Evolutionary conservation across 1,140 invertebrate genomes (phyloP), one percentile per base, ranked within the genome.

Genomic region (Drosophila insularis): DNA sequence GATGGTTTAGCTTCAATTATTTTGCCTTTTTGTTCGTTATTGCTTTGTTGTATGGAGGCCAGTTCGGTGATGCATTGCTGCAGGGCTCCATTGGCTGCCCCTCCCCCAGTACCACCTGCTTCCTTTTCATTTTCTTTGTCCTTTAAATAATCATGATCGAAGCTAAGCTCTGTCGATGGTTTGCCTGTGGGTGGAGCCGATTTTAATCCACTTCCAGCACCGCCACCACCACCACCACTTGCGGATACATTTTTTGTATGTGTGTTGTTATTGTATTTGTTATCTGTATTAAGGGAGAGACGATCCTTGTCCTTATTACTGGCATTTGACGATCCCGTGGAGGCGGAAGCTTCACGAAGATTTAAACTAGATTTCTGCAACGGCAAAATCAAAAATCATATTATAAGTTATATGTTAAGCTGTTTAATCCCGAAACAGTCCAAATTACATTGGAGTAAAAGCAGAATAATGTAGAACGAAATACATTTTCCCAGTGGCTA

Each of bases 31-130:
- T 85, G 70, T 85, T 78, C 68, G 74, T 67, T 76, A 64, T 54
- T 13, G 74, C 72, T 39, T 89, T 89, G 63, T 58, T 89, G 63
- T 37, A 90, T 85, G 35, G 90, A 91, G n/a, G 93, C 95, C 70
- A 95, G 78, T 87, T 95, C 95, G 70, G 93, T 95, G 67, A 95
- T 94, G 78, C 94, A 95, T 90, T 95, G 94, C 61, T 92, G 87
- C 31, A 92, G 64, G 6, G 91, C 91, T 11, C 91, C 91, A 64
- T 92, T 90, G 43, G 43, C 43, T 50, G 43, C 43, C 2, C n/a
- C 43, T 50, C 43, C 43, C 7, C 43, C 43, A 21, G 2, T 17
- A 19, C 14, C n/a, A 7, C 17, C 43, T 4, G 76, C 63, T 35
- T 91, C 89, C 74, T 91, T 91, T 60, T 91, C 91, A 8, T 87